Evolutionary conservation across 2,888 invertebrate genomes (phyloP).

Genomic region (Eupithecia vulgata): DNA sequence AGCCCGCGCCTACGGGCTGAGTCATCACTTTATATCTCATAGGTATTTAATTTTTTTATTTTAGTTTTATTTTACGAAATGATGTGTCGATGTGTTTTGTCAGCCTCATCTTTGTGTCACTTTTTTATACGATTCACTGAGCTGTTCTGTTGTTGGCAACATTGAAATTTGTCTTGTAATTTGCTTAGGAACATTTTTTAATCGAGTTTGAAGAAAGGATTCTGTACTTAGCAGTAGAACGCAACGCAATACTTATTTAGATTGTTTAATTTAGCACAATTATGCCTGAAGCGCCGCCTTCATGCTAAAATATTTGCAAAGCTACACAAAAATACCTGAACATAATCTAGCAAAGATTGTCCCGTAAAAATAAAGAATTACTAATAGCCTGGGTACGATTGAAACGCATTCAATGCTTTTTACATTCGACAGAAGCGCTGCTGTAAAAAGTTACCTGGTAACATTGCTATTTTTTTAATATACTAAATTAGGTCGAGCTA

Average conservation of each 20-base stretch:
- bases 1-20: constrained; percentile 67
- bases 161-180: constrained; percentile 48
- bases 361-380: background rate
- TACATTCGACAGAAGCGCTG: background rate
- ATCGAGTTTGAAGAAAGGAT: constrained; percentile 62
- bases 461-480: background rate
- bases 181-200: constrained; percentile 55
- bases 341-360: background rate
- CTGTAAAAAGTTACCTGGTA: background rate
- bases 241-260: constrained; percentile 57
- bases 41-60: constrained; percentile 81
- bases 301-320: background rate
- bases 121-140: constrained; percentile 47
- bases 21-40: constrained; percentile 82
- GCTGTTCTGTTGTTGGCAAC: constrained; percentile 57
- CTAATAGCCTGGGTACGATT: background rate
- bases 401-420: background rate
- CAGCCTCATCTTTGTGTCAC: constrained; percentile 64
- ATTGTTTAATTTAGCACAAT: constrained; percentile 66
- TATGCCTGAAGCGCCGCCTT: constrained; percentile 49
- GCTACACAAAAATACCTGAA: background rate
- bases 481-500: background rate
- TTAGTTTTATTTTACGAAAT: constrained; percentile 74
- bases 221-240: constrained; percentile 61
- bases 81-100: constrained; percentile 72